Base-by-base conservation (phyloP, 2,888 invertebrate species). In the Tenthredo distinguenda region DNA sequence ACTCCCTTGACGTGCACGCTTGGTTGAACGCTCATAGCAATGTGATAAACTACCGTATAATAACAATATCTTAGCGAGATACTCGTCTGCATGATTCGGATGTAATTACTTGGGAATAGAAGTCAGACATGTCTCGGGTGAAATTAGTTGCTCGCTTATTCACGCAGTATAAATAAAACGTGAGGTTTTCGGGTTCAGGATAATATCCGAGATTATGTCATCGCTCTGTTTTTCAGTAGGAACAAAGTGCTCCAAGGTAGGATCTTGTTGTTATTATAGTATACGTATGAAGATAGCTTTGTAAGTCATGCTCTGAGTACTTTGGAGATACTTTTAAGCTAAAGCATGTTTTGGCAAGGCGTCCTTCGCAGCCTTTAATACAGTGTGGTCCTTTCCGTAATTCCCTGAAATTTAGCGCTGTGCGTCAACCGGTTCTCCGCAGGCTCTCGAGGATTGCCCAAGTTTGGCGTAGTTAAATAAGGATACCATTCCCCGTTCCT, bases 391-490 rank as follows among this genome's bases (percentile, higher is more conserved):
- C 72, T 74, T 74, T 74, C 40, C 72, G 21, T 43, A 74, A 40
- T 74, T 37, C 21, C 40, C 40, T n/a, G 0, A 74, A 74, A 43
- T 43, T 74, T 43, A 21, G 21, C 40, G 72, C 26, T 26, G 72
- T 74, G 1, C 3, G 43, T 43, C 21, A 74, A 74, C 40, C 43
- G 72, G 21, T 43, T 43, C 72, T 74, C 26, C 15, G 62, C 26
- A 12, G 72, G 10, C 21, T 43, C 72, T 37, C 43, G 43, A 74
- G 37, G 40, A 43, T 74, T 74, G 40, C 10, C 76, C 31, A 50
- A 47, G 76, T 77, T 77, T 55, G 50, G 31, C 18, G 76, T 77
- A 77, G 55, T 50, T 34, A 18, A 50, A 77, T 31, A 31, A 34
- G 77, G 12, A n/a, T 43, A 34, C 40, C 47, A 18, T 26, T 55